These are phyloP conservation scores for Brachynemurus nebulosus DNA, from an alignment of 2,888 invertebrate genomes.

Conservation along the genomic window DNA sequence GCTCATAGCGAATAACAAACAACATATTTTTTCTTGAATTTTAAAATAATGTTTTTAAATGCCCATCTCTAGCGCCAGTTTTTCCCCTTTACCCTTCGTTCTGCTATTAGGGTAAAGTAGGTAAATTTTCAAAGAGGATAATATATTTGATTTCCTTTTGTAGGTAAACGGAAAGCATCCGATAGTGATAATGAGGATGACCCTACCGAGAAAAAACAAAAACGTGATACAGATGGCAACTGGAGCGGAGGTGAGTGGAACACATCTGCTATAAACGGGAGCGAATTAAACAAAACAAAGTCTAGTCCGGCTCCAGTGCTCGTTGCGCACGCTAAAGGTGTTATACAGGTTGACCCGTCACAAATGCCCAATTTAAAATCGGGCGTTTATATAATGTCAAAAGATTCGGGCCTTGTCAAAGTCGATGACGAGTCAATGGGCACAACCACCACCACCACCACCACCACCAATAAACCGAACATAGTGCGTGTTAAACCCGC, in stretches of 20 bases:
- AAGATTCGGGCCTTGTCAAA: conserved; percentile 60
- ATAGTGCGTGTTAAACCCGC: conserved; percentile 4
- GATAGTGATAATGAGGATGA: conserved; percentile 20
- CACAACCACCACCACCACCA: too few species aligned
- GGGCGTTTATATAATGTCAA: conserved; percentile 64
- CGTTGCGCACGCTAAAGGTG: conserved; percentile 46
- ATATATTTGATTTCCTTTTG: not conserved
- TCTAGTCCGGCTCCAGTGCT: conserved; percentile 26
- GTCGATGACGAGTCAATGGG: conserved; percentile 38
- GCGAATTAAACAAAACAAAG: conserved; percentile 37
- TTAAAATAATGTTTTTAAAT: not conserved
- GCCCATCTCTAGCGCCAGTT: too few species aligned
- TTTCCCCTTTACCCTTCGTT: too few species aligned
- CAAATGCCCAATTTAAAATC: conserved; percentile 48
- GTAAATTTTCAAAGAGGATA: too few species aligned
- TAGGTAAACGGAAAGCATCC: conserved; percentile 8
- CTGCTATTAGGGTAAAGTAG: too few species aligned
- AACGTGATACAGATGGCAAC: conserved; percentile 26
- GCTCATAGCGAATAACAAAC: too few species aligned
- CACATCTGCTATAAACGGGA: conserved; percentile 28
- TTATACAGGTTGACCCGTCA: conserved; percentile 60
- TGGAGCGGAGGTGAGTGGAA: conserved; percentile 10
- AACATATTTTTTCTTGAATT: not conserved
- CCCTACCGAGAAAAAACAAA: conserved; percentile 8
- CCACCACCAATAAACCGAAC: conserved; percentile 27